Evolutionary conservation across 2,797 vertebrate genomes (phyloP).

Genomic region (Arctocebus calabarensis): DNA sequence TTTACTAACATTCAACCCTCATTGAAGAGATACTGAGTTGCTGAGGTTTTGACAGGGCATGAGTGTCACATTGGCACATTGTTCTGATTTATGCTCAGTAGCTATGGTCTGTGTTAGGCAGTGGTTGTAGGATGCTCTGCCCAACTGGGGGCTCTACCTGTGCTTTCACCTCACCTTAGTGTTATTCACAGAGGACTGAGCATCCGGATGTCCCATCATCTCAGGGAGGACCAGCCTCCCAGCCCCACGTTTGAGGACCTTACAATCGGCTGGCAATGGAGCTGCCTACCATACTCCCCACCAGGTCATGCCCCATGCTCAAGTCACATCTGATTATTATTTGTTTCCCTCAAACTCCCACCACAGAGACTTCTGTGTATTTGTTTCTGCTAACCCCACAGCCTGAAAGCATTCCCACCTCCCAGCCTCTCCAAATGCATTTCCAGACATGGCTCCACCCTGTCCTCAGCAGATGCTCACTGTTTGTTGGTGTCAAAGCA

Average conservation of each 20-base stretch:
- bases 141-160: neutral
- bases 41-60: neutral
- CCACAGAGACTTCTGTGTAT: neutral
- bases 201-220: neutral
- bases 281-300: no score
- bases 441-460: neutral
- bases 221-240: neutral
- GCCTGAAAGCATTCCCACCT: neutral
- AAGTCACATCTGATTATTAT: neutral
- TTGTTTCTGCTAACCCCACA: neutral
- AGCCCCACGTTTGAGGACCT: neutral
- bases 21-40: neutral
- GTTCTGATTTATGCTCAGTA: neutral
- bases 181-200: neutral
- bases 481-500: neutral
- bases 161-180: neutral
- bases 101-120: no score
- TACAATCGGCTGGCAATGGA: no score
- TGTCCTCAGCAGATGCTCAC: neutral
- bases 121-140: neutral
- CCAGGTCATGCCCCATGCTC: fast-evolving
- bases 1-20: neutral
- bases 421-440: neutral
- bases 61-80: fast-evolving
- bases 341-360: neutral